Evolutionary conservation across 1,140 invertebrate genomes (phyloP), one percentile per base, ranked within the genome.

Genomic region (Drosophila malerkotliana): DNA sequence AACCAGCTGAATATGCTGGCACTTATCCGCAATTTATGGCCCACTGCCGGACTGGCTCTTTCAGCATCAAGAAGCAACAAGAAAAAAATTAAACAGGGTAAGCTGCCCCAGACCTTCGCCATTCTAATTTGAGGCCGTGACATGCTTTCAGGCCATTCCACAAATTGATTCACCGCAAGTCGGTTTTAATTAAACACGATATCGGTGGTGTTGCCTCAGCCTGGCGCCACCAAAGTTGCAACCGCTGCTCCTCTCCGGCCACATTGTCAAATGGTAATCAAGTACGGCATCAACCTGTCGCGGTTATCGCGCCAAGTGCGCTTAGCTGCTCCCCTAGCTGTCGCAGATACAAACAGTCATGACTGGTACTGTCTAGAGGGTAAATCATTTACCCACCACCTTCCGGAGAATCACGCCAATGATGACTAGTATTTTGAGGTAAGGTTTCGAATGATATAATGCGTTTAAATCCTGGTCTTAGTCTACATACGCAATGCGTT

Each of bases 11-110:
- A 74, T 61, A 57, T 69, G 71, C 62, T 69, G 64, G 53, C 39
- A 66, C 73, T 77, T 82, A 87, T 85, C 81, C 59, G 63, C 80
- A 63, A 78, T 87, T 87, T 85, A 85, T 78, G 82, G 61, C 63
- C 47, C 60, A 37, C 15, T 48, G 9, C 15, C 24, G 32, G 37
- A 37, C 41, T 18, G 3, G 14, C 41, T 44, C 14, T 8, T 52
- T 56, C n/a, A 32, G 52, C 59, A 51, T 73, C 30, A 37, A 37
- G 10, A 12, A 12, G 26, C 34, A 37, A 53, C 15, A 18, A 7
- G 28, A 34, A 55, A 12, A 10, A 21, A 21, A 24, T 6, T 21
- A 15, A 15, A 47, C 44, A 28, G 26, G 26, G 26, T 28, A 6
- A 7, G 26, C 51, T 45, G 51, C 24, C 60, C 45, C 37, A 52